Base-by-base conservation (phyloP, 2,113 vertebrate species). In the Hucho hucho region DNA sequence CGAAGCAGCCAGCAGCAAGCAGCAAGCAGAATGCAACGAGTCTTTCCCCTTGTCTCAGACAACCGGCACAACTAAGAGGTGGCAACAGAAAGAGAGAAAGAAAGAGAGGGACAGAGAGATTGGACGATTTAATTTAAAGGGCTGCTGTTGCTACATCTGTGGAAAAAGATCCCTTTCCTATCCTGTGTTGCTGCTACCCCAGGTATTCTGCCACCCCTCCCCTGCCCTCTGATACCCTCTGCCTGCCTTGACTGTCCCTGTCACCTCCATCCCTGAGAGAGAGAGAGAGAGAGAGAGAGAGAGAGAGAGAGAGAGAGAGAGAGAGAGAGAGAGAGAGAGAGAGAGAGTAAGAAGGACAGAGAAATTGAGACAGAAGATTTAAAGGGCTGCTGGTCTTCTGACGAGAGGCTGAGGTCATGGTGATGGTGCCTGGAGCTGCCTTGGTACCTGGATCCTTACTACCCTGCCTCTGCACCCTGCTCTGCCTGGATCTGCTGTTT, bases 11-110 rank as follows among this genome's bases (percentile, higher is more conserved):
- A 79, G 74, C 79, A 73, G 87, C 89, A 90, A 91, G 83, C 79
- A 37, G 72, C 74, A 72, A 85, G 80, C 87, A 92, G 90, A 91
- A 93, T 92, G 91, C 90, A 86, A 92, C 89, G 91, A 93, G 91
- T 93, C 89, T 87, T 86, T 88, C 86, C 86, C 87, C 84, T 84
- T 70, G 83, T 87, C 83, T 83, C 77, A 85, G 84, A 89, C 75
- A 75, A 89, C 86, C 79, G 76, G 76, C 77, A 75, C 73, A 75
- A 84, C 84, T 85, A 74, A 47, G 84, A 79, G 85, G 84, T n/a
- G 85, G 84, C 75, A 69, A 49, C 59, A 28, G 73, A 72, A 59
- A 24, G 73, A 73, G 28, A 79, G 24, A 79, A 80, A 69, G 79
- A 79, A 37, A 37, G 26, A 47, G 25, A 53, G 64, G 49, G 25